phyloP scores from a whole-genome alignment of 2,888 invertebrate genomes.

The Caradrina kadenii region DNA sequence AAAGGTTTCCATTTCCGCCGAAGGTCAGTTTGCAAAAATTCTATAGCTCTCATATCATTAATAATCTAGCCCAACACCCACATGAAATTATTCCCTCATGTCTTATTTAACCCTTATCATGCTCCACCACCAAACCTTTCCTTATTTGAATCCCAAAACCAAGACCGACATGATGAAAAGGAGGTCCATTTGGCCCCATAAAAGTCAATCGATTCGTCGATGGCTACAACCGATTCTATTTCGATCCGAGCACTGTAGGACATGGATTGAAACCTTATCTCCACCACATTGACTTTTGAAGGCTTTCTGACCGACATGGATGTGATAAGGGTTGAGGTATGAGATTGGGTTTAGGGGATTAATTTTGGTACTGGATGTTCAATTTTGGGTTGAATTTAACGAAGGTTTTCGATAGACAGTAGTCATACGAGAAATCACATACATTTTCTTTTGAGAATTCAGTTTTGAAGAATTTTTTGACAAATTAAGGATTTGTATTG shows the following conservation, averaged over 20 bases:
- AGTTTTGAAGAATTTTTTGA: no score
- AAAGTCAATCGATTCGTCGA: slow-evolving; percentile 53
- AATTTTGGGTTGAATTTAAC: slow-evolving; percentile 8
- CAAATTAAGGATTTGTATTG: no score
- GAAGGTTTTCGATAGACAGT: not conserved
- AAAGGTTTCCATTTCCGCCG: not conserved
- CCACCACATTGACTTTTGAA: slow-evolving; percentile 50
- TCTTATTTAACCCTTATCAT: slow-evolving; percentile 40
- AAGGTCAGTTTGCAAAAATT: not conserved
- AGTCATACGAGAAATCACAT: not conserved
- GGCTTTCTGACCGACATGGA: slow-evolving; percentile 46
- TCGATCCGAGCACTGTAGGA: slow-evolving; percentile 41
- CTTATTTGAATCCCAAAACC: slow-evolving; percentile 48
- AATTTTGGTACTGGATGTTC: slow-evolving; percentile 20
- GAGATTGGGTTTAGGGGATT: slow-evolving; percentile 43
- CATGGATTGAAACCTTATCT: slow-evolving; percentile 57
- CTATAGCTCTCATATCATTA: not conserved
- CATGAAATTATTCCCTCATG: slow-evolving; percentile 8
- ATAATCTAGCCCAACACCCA: slow-evolving; percentile 1
- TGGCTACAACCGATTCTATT: slow-evolving; percentile 35
- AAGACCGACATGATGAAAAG: slow-evolving; percentile 36
- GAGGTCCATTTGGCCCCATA: slow-evolving; percentile 48
- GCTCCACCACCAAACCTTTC: slow-evolving; percentile 29
- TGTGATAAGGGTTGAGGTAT: slow-evolving; percentile 50
- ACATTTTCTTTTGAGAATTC: not conserved